phyloP scores from a whole-genome alignment of 2,113 vertebrate genomes.

The Heterocephalus glaber region DNA sequence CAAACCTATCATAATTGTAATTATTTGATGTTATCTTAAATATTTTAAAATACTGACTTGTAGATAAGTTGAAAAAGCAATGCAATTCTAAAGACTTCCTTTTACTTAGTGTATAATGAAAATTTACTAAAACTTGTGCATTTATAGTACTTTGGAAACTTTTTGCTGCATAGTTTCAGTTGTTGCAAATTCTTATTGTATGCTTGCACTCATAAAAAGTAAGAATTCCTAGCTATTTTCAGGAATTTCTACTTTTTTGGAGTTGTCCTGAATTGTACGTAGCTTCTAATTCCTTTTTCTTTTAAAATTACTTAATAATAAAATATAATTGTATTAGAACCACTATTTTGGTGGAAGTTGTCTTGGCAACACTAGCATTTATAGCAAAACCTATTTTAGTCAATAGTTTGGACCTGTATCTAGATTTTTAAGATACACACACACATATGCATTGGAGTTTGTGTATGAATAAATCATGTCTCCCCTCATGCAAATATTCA shows the following conservation, averaged over 20 bases:
- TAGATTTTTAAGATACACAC: neutral
- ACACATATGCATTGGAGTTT: neutral
- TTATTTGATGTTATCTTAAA: constrained; percentile 9
- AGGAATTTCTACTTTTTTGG: neutral
- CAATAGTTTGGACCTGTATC: constrained; percentile 33
- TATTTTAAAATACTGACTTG: neutral
- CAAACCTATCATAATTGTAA: neutral
- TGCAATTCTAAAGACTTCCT: neutral
- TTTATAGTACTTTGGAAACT: neutral
- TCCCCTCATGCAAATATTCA: neutral
- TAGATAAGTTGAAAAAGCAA: neutral
- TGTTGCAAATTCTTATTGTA: neutral
- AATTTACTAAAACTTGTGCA: neutral
- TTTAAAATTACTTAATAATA: constrained; percentile 19
- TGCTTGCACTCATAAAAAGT: neutral
- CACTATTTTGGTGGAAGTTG: neutral
- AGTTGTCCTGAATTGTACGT: neutral
- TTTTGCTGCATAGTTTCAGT: neutral
- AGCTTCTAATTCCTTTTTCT: neutral
- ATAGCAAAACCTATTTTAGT: neutral
- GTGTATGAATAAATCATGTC: neutral
- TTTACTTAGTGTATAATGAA: neutral
- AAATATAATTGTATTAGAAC: neutral
- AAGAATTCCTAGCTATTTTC: neutral
- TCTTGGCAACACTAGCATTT: neutral